Evolutionary conservation across 2,113 vertebrate species (phyloP).

Genomic region (Nymphicus hollandicus): DNA sequence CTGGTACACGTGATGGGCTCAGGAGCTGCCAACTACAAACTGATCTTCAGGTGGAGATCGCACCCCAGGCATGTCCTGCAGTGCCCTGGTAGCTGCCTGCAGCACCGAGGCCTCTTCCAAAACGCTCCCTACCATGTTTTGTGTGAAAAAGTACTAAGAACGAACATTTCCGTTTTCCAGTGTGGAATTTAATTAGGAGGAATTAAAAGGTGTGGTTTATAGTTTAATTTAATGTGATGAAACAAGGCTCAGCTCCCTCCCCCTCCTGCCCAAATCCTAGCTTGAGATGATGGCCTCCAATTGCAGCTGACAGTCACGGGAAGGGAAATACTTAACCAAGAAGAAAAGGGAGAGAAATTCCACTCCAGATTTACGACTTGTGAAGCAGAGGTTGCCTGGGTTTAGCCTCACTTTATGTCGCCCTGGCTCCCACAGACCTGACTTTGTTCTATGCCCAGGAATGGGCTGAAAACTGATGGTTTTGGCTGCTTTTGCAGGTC

Average conservation of each 20-base stretch:
- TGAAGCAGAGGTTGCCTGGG: neutral
- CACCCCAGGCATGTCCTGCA: neutral
- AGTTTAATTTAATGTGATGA: constrained; percentile 44
- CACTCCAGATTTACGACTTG: neutral
- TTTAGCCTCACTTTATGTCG: neutral
- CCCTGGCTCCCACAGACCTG: neutral
- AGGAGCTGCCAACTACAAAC: neutral
- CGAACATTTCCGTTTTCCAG: neutral
- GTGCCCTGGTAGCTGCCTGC: neutral
- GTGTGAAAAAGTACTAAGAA: neutral
- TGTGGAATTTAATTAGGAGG: constrained; percentile 33
- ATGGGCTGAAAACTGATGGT: neutral
- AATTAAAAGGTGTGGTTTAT: constrained; percentile 47
- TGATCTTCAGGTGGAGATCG: neutral
- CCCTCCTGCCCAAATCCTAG: neutral
- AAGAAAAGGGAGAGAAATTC: constrained; percentile 3
- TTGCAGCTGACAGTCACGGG: neutral
- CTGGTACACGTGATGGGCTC: rapidly evolving
- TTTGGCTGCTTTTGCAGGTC: neutral
- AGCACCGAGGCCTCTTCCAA: neutral
- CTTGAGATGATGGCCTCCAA: neutral
- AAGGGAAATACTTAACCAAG: neutral
- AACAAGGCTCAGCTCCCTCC: constrained; percentile 24
- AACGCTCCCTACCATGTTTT: neutral
- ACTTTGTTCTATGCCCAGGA: neutral